Base-by-base conservation (phyloP, 2,113 vertebrate genomes). In the Ceyx melanurus region DNA sequence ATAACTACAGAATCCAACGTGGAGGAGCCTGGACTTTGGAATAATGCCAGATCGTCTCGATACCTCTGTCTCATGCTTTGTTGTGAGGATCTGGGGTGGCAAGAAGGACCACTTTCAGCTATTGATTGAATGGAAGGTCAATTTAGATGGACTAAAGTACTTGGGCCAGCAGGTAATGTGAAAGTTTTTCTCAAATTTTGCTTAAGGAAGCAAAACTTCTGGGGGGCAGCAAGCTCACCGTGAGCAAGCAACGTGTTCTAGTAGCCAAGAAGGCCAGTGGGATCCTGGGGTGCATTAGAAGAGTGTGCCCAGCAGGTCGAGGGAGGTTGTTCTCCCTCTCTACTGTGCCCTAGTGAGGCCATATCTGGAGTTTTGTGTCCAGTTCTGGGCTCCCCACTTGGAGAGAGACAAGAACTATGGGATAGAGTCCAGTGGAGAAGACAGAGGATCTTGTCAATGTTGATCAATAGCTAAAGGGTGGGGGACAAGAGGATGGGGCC, bases 71-170 rank as follows among this genome's bases (percentile, higher is more conserved):
- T 99, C 99, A 8, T 99, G 98, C 95, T 99, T 99, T 19, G 97
- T 99, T 86, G 99, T 99, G 96, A 97, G 98, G 96, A 99, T 99
- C 92, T 99, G 99, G 99, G 99, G 99, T 25, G 99, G 99, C 76
- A 99, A 98, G 92, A 97, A 97, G 40, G 98, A 98, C 33, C 97
- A 97, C 45, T 98, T 98, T 76, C 98, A 98, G 94, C 98, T 99
- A 46, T 96, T 99, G 93, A 99, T 99, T 66, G 99, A 99, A 72
- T 99, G 99, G 99, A 99, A 98, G 83, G 99, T 99, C 95, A 99
- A 98, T 94, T 97, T 99, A 77, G 98, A 99, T 80, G 99, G 99
- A 9, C 98, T 99, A 31, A 97, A 98, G 95, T 99, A 99, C 97
- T 97, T 99, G 75, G 99, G 99, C 67, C 99, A 99, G 94, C 99